Conservation (phyloP, 2,888 invertebrate species). For the Pasiphila rectangulata region DNA sequence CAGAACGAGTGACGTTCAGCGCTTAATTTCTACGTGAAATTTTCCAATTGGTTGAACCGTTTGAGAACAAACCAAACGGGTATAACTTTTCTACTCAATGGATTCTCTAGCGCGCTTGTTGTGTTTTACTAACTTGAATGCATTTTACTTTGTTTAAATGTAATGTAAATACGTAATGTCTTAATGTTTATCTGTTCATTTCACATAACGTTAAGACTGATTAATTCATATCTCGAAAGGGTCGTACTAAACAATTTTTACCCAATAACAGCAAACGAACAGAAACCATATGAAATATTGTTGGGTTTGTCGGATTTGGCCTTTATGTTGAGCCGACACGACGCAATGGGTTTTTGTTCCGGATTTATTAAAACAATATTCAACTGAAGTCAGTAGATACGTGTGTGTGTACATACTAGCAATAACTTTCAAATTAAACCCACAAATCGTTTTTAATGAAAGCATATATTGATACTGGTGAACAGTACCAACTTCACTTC, state of each 20-base stretch:
- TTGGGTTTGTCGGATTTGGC: conserved; percentile 32
- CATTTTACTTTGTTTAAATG: background rate
- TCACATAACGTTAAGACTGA: too few relatives aligned
- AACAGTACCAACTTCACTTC: too few relatives aligned
- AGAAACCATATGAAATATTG: conserved; percentile 35
- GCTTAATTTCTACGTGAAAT: conserved; percentile 30
- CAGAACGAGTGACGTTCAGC: background rate
- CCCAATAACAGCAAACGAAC: conserved; percentile 35
- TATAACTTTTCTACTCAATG: conserved; percentile 42
- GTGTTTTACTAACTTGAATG: background rate
- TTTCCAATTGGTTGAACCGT: conserved; percentile 41
- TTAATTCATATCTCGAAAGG: too few relatives aligned
- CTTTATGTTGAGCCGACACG: conserved; percentile 33
- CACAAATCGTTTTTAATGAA: background rate
- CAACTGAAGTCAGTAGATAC: conserved; percentile 24
- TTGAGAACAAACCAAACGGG: conserved; percentile 34
- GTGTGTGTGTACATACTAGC: conserved; percentile 23
- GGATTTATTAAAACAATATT: conserved; percentile 37
- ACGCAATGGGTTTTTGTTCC: conserved; percentile 31
- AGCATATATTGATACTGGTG: background rate
- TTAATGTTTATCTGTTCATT: too few relatives aligned
- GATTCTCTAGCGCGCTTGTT: conserved; percentile 24
- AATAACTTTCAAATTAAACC: conserved; percentile 24
- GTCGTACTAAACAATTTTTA: too few relatives aligned
- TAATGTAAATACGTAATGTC: too few relatives aligned